Conservation (phyloP, 2,113 vertebrate genomes). For the Nycticebus coucang region DNA sequence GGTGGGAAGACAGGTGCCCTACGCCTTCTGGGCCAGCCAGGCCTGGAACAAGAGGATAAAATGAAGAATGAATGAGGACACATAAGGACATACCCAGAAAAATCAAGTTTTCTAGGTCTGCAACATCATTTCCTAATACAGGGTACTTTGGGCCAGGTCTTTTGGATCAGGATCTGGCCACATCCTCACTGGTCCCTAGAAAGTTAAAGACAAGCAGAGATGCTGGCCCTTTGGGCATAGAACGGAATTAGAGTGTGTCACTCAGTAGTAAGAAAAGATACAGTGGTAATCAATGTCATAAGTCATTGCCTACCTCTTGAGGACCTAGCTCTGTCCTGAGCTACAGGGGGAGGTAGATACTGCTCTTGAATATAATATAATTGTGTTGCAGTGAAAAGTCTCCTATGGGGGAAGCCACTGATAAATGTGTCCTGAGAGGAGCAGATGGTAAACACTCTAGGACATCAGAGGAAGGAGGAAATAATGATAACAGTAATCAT, state of each 20-base stretch:
- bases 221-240: neutral
- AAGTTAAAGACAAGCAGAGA: neutral
- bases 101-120: neutral
- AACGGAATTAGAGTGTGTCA: neutral
- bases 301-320: neutral
- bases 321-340: neutral
- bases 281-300: neutral
- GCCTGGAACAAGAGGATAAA: neutral
- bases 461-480: neutral
- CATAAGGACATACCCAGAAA: neutral
- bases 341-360: too few relatives aligned
- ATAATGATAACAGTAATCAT: neutral
- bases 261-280: neutral
- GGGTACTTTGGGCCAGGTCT: neutral
- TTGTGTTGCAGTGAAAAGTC: neutral
- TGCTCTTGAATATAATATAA: neutral
- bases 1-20: neutral
- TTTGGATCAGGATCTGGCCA: neutral
- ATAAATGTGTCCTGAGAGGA: neutral
- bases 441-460: neutral
- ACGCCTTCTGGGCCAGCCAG: neutral
- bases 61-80: neutral
- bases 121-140: neutral
- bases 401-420: neutral
- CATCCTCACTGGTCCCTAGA: neutral